These are phyloP conservation scores for Epistrophe eligans DNA, from an alignment of 2,888 invertebrate species.

Conservation along the genomic window DNA sequence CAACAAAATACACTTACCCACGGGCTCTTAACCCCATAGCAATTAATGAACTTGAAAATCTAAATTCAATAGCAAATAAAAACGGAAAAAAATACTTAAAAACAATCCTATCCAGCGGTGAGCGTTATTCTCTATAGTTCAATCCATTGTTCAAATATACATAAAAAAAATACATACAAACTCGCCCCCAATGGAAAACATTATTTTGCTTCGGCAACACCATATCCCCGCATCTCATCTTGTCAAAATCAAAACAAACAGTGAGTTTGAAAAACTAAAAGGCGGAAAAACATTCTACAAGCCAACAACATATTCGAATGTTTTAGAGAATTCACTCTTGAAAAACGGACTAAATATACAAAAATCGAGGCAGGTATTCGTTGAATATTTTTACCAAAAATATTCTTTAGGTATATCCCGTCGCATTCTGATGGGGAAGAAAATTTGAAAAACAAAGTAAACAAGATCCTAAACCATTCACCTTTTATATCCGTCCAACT, in stretches of 20 bases:
- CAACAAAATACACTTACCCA: conserved; percentile 27
- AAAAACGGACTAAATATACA: conserved; percentile 17
- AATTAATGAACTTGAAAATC: conserved; percentile 64
- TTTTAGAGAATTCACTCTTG: conserved; percentile 29
- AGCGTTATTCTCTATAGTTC: conserved; percentile 1
- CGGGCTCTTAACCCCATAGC: conserved; percentile 21
- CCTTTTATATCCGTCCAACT: conserved; percentile 41
- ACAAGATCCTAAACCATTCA: conserved; percentile 60
- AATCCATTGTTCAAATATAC: conserved; percentile 42
- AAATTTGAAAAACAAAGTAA: conserved; percentile 34
- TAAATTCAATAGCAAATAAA: conserved; percentile 39
- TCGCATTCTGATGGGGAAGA: background rate
- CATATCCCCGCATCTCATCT: background rate
- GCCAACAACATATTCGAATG: conserved; percentile 40
- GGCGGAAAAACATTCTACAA: conserved; percentile 17
- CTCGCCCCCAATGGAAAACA: conserved; percentile 3
- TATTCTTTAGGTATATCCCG: background rate
- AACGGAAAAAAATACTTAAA: background rate
- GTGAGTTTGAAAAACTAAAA: conserved; percentile 30
- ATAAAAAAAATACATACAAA: conserved; percentile 11
- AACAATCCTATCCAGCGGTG: conserved; percentile 1
- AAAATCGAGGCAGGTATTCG: conserved; percentile 28
- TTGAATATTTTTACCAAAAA: conserved; percentile 43
- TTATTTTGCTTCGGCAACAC: conserved; percentile 33
- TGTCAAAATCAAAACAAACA: conserved; percentile 39